Evolutionary conservation across 2,113 vertebrate genomes (phyloP).

Genomic region (Bubalus kerabau): DNA sequence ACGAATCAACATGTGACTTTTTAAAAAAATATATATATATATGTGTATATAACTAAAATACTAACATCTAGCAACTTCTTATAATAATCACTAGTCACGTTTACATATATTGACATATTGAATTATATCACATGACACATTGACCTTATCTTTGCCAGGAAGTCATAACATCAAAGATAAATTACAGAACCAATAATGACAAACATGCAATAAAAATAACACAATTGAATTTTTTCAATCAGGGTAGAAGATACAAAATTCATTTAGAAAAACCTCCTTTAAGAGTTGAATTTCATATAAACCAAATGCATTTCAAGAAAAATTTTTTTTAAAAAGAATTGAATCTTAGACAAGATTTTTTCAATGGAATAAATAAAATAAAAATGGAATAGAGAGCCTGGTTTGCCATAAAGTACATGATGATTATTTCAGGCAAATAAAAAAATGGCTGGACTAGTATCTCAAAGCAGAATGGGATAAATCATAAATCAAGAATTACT

Average conservation of each 20-base stretch:
- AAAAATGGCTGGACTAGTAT: not conserved
- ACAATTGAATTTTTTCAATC: not conserved
- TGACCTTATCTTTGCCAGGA: not conserved
- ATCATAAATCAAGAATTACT: not conserved
- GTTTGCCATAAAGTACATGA: not conserved
- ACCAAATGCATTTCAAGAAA: not conserved
- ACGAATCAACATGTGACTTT: not conserved
- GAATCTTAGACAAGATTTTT: not conserved
- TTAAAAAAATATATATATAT: not conserved
- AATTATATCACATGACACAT: not conserved
- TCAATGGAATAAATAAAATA: not conserved
- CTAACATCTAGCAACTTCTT: not conserved
- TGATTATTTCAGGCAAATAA: not conserved
- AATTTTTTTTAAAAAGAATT: not conserved
- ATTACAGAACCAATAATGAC: not conserved
- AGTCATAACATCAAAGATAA: not conserved
- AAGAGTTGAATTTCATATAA: not conserved
- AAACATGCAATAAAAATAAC: not conserved
- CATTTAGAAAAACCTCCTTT: not conserved
- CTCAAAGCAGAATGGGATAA: not conserved
- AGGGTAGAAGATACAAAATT: not conserved
- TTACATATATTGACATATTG: not conserved
- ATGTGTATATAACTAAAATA: not conserved
- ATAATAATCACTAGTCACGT: not conserved
- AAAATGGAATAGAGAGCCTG: not conserved